Evolutionary conservation across 2,113 vertebrate species (phyloP).

Genomic region (Lepus timidus): DNA sequence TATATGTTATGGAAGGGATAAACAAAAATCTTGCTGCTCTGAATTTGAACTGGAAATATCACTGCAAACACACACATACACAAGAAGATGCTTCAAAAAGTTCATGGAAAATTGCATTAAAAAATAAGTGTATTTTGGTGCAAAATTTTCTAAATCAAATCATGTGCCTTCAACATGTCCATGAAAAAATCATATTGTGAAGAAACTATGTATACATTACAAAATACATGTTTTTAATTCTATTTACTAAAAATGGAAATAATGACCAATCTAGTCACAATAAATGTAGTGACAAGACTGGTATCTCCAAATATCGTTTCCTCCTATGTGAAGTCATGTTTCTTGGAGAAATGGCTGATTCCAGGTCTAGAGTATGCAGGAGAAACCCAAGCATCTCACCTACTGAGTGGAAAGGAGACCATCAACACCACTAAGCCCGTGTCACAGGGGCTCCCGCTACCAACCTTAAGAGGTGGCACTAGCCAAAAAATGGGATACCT

Average conservation of each 20-base stretch:
- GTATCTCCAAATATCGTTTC: slow-evolving; percentile 23
- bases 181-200: no score
- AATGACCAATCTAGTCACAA: not conserved
- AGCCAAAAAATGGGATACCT: not conserved
- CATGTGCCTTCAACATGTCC: no score
- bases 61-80: not conserved
- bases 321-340: not conserved
- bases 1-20: not conserved
- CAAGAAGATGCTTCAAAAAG: no score
- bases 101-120: no score
- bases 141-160: no score
- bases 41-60: slow-evolving; percentile 8
- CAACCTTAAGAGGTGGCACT: not conserved
- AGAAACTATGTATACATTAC: no score
- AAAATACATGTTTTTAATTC: not conserved
- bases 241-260: not conserved
- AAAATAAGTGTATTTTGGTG: no score
- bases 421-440: not conserved
- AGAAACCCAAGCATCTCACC: not conserved
- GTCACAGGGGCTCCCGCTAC: not conserved
- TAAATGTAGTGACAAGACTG: not conserved
- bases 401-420: not conserved
- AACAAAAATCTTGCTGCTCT: slow-evolving; percentile 20
- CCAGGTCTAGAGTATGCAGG: not conserved
- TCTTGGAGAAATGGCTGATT: slow-evolving; percentile 18